These are phyloP conservation scores for Holacanthella duospinosa DNA, from an alignment of 2,888 invertebrate species.

Conservation along the genomic window DNA sequence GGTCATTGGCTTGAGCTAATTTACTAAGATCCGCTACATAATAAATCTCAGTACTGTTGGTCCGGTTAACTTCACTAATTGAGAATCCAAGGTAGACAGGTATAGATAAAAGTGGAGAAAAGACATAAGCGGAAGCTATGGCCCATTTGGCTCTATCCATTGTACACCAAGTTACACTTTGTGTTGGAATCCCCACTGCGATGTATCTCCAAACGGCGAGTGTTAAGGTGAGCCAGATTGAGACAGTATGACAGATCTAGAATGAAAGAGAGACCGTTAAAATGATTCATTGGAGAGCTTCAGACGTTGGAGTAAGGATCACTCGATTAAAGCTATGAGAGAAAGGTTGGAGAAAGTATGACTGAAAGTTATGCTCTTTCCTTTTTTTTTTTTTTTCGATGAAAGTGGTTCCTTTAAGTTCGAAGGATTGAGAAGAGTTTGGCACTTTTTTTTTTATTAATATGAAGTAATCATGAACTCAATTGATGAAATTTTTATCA, in stretches of 20 bases:
- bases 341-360: background rate
- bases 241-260: slow-evolving; percentile 58
- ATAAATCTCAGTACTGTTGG: slow-evolving; percentile 47
- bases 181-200: slow-evolving; percentile 70
- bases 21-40: slow-evolving; percentile 60
- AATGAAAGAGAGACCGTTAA: slow-evolving; percentile 4
- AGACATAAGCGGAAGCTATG: slow-evolving; percentile 65
- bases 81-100: slow-evolving; percentile 74
- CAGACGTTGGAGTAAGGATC: background rate
- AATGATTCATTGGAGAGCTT: background rate
- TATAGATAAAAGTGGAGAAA: slow-evolving; percentile 71
- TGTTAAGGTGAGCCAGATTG: slow-evolving; percentile 84
- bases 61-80: slow-evolving; percentile 43
- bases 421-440: too few relatives aligned
- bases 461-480: too few relatives aligned
- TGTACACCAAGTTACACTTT: slow-evolving; percentile 70
- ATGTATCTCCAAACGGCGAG: slow-evolving; percentile 87
- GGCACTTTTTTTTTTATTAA: too few relatives aligned
- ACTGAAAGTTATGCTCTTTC: background rate
- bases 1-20: slow-evolving; percentile 50
- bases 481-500: too few relatives aligned
- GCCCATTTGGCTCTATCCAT: slow-evolving; percentile 64
- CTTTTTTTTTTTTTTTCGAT: background rate
- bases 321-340: background rate
- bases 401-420: background rate